A percentile compares a stretch with the other conserved stretches of the same genome.
Evolutionary conservation across 2,113 vertebrate genomes (phyloP).

Genomic region (Crotalus horridus): DNA sequence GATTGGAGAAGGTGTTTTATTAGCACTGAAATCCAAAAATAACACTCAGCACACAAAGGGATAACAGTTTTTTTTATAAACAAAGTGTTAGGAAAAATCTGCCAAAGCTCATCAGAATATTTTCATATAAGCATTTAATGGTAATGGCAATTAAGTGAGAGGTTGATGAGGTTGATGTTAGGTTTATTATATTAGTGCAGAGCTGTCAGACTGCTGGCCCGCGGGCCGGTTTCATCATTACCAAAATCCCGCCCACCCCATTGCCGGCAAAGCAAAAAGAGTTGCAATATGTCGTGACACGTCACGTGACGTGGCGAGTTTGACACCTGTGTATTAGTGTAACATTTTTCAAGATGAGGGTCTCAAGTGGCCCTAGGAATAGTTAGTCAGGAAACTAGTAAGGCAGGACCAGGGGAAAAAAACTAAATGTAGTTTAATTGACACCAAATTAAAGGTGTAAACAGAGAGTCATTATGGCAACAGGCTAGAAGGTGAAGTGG

Average conservation of each 20-base stretch:
- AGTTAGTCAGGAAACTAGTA: background rate
- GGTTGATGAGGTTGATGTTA: background rate
- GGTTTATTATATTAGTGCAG: background rate
- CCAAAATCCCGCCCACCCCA: too few relatives aligned
- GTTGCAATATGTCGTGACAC: too few relatives aligned
- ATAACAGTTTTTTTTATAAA: conserved; percentile 16
- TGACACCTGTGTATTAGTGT: background rate
- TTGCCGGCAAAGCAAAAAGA: too few relatives aligned
- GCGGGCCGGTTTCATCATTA: too few relatives aligned
- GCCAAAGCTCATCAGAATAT: background rate
- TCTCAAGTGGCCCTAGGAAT: background rate
- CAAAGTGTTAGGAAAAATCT: conserved; percentile 38
- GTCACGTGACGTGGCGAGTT: too few relatives aligned
- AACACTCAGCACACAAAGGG: conserved; percentile 21
- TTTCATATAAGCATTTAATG: background rate
- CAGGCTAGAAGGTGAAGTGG: background rate
- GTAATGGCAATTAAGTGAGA: background rate
- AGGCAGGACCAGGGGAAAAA: background rate
- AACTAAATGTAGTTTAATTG: background rate
- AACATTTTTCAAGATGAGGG: background rate
- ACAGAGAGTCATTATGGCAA: background rate
- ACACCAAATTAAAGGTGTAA: background rate
- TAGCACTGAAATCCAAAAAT: conserved; percentile 52
- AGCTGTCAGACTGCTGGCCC: too few relatives aligned
- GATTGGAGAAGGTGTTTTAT: conserved; percentile 49